A percentile compares a stretch with the other conserved stretches of the same genome.
These are phyloP conservation scores for Dorcus parallelipipedus DNA, from an alignment of 2,888 invertebrate species.

Conservation along the genomic window DNA sequence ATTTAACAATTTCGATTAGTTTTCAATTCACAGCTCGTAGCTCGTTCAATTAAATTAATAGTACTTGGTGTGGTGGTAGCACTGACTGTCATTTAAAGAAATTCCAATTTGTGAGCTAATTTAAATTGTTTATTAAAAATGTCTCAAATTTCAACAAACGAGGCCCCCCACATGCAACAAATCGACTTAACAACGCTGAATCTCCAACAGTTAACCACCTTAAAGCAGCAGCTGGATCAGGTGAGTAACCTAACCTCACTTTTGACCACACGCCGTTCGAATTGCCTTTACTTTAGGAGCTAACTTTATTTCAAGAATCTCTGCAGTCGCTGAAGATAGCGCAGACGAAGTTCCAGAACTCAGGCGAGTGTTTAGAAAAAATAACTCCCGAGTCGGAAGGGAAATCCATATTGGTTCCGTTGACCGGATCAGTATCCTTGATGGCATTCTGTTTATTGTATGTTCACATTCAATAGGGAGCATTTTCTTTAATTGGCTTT, in stretches of 20 bases:
- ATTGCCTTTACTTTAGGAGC: constrained; percentile 59
- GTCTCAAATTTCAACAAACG: constrained; percentile 60
- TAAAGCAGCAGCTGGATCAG: constrained; percentile 86
- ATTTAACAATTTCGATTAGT: too few species aligned
- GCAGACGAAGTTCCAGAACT: constrained; percentile 85
- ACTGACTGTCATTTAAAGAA: too few species aligned
- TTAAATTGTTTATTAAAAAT: constrained; percentile 42
- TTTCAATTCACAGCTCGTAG: too few species aligned
- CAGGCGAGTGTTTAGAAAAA: constrained; percentile 79
- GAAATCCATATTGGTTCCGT: constrained; percentile 85
- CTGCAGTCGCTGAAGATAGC: constrained; percentile 85
- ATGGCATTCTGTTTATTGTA: constrained; percentile 7
- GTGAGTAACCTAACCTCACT: constrained; percentile 47
- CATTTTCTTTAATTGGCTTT: constrained; percentile 8
- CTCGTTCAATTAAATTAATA: too few species aligned
- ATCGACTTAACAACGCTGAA: constrained; percentile 78
- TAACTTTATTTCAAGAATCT: constrained; percentile 86
- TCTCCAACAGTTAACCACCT: constrained; percentile 75
- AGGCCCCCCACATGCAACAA: constrained; percentile 67
- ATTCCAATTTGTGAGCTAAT: too few species aligned
- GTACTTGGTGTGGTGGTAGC: too few species aligned
- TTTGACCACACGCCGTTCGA: constrained; percentile 13
- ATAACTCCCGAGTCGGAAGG: constrained; percentile 73
- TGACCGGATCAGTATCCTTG: constrained; percentile 81
- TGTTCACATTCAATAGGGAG: background rate